Evolutionary conservation across 2,113 vertebrate species (phyloP).

Genomic region (Elephas maximus): DNA sequence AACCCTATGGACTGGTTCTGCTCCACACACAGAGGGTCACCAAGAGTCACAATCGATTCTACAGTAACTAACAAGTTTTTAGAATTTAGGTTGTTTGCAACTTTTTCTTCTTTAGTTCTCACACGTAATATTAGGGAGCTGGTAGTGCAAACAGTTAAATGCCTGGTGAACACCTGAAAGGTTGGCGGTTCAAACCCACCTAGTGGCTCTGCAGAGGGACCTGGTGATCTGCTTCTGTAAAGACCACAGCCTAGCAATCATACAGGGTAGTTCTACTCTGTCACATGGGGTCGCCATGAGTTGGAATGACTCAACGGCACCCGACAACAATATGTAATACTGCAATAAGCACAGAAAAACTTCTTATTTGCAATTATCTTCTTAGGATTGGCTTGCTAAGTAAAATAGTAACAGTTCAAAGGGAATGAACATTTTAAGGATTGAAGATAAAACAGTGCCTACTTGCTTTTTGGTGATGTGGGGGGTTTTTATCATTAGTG

Average conservation of each 20-base stretch:
- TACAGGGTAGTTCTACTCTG: background rate
- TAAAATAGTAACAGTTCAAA: constrained; percentile 6
- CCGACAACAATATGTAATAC: background rate
- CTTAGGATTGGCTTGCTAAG: background rate
- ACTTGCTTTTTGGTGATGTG: background rate
- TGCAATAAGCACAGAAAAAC: background rate
- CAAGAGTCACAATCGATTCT: too few species aligned
- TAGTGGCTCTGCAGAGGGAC: too few species aligned
- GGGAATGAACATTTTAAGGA: background rate
- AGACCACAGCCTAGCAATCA: background rate
- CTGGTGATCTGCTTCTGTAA: background rate
- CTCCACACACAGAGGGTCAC: too few species aligned
- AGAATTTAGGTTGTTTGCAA: background rate
- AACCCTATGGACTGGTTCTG: too few species aligned
- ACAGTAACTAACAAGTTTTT: background rate
- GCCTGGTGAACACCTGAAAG: too few species aligned
- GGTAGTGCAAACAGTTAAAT: too few species aligned
- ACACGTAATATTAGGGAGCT: too few species aligned
- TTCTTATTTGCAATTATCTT: background rate
- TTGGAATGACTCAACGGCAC: too few species aligned
- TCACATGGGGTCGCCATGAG: background rate
- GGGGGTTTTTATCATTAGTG: background rate
- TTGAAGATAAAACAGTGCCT: background rate
- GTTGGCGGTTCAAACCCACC: too few species aligned
- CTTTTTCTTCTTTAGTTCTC: constrained; percentile 6